Evolutionary conservation across 2,113 vertebrate genomes (phyloP), one percentile per base, ranked within the genome.

Genomic region (Butorides virescens): DNA sequence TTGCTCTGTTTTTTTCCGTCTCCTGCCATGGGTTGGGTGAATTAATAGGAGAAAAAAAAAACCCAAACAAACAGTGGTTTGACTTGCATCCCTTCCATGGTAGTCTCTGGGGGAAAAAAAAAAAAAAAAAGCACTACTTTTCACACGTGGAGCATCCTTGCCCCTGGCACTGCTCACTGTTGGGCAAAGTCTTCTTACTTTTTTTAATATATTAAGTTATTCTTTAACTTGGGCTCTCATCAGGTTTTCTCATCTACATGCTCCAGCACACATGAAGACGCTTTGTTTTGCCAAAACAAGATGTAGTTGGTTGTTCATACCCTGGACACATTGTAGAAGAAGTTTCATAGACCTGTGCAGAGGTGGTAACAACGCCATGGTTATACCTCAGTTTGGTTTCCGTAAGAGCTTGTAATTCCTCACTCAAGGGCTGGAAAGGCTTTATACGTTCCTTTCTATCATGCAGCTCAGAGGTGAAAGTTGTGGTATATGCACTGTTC

Each of bases 331-430:
- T 26, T 15, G 34, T 59, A 53, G 29, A 39, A 65, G 59, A 56
- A 61, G 10, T 67, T 59, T 52, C 47, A 5, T 11, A 39, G 9
- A 9, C 59, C 32, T 65, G 6, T 2, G 1, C 29, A 37, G 44
- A 27, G 23, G 21, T 49, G 0, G 0, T 49, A 37, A 25, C 11
- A 25, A 23, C 30, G 47, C 17, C 58, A 4, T 1, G 1, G 8
- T 32, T 83, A 37, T 29, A 2, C 26, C 29, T 27, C 10, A n/a
- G 19, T 19, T 78, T 44, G 4, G 68, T 77, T 72, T 59, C 14
- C 25, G 42, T 44, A 49, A 46, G 18, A 1, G 3, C 8, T 18
- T 76, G 17, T 29, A 81, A n/a, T n/a, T n/a, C n/a, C n/a, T n/a
- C n/a, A n/a, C n/a, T n/a, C n/a, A n/a, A n/a, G n/a, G n/a, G n/a